These are phyloP conservation scores for Heliconius hortense DNA, from an alignment of 2,888 invertebrate genomes.

Conservation along the genomic window DNA sequence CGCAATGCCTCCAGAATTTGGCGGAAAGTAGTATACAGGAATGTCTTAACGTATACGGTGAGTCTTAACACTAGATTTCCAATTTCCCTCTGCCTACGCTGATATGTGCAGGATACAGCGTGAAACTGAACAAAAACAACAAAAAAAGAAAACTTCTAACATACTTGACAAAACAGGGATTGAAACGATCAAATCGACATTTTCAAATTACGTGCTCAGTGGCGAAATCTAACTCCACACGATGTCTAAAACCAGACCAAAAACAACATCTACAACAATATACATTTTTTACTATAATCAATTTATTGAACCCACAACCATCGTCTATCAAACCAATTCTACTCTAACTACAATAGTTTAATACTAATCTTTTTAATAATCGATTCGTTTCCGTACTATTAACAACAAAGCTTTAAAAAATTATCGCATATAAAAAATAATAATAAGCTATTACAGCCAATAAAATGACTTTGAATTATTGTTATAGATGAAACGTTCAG, in stretches of 20 bases:
- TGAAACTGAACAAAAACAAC: not conserved
- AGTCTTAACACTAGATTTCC: not conserved
- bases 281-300: not conserved
- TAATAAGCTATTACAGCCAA: conserved; percentile 68
- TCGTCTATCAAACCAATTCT: not conserved
- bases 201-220: too few relatives aligned
- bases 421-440: conserved; percentile 53
- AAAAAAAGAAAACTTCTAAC: not conserved
- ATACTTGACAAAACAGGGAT: not conserved
- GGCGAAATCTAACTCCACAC: too few relatives aligned
- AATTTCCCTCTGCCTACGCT: not conserved
- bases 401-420: not conserved
- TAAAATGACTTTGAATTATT: conserved; percentile 74
- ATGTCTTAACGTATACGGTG: not conserved
- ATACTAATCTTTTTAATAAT: not conserved
- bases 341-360: not conserved
- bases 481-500: conserved; percentile 61
- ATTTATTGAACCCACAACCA: not conserved
- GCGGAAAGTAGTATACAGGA: too few relatives aligned
- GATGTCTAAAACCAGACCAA: too few relatives aligned
- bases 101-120: too few relatives aligned
- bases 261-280: not conserved
- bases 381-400: not conserved
- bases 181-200: too few relatives aligned
- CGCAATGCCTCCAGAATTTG: not conserved